Evolutionary conservation across 2,113 vertebrate genomes (phyloP).

Genomic region (Ramphastos sulfuratus): DNA sequence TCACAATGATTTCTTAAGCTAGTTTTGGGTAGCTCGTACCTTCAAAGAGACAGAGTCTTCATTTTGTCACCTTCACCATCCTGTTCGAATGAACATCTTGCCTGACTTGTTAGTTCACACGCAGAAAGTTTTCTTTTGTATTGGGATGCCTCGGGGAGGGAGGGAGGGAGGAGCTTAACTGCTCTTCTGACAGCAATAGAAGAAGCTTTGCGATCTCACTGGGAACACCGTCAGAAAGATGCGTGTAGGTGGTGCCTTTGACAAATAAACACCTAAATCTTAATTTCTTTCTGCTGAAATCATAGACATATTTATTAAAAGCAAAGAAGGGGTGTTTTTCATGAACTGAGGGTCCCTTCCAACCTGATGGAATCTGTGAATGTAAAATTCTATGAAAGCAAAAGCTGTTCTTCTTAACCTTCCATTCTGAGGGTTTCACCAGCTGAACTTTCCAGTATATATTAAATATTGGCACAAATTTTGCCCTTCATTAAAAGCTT

Average conservation of each 20-base stretch:
- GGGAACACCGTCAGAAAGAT: conserved; percentile 54
- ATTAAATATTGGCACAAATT: not conserved
- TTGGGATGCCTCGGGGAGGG: conserved; percentile 40
- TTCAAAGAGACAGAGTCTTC: not conserved
- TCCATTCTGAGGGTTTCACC: not conserved
- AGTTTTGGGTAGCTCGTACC: not conserved
- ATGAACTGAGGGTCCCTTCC: no score
- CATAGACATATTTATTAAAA: conserved; percentile 48
- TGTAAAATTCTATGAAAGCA: not conserved
- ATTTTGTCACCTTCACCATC: not conserved
- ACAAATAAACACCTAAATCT: conserved; percentile 55
- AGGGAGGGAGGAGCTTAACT: conserved; percentile 37
- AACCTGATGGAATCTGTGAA: not conserved
- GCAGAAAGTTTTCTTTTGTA: conserved; percentile 43
- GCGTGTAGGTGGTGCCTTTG: conserved; percentile 5
- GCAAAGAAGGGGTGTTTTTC: conserved; percentile 1
- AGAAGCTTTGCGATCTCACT: conserved; percentile 38
- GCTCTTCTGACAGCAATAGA: conserved; percentile 48
- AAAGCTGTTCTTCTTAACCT: not conserved
- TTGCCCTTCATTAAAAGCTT: not conserved
- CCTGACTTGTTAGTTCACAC: not conserved
- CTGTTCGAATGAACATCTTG: not conserved
- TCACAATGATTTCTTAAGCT: not conserved
- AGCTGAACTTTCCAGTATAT: not conserved
- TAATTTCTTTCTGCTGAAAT: conserved; percentile 53